Conservation (phyloP, 1,140 invertebrate genomes). For the Zaprionus taronus region DNA sequence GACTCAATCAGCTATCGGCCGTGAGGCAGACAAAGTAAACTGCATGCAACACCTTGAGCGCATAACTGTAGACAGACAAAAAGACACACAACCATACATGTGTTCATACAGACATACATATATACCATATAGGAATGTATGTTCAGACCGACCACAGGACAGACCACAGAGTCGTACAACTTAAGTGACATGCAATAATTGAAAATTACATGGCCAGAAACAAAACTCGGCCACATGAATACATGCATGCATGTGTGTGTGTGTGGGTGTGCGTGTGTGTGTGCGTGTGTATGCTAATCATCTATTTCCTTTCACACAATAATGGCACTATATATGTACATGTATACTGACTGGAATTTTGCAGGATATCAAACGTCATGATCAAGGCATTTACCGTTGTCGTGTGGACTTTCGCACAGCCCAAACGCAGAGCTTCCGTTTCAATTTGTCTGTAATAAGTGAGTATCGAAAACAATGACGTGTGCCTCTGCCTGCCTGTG, state of each 20-base stretch:
- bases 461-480: constrained; percentile 84
- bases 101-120: neutral
- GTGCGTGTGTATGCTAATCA: constrained; percentile 61
- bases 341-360: constrained; percentile 44
- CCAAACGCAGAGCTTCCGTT: constrained; percentile 93
- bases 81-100: neutral
- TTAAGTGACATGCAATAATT: constrained; percentile 74
- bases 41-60: neutral
- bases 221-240: constrained; percentile 5
- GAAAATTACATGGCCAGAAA: constrained; percentile 61
- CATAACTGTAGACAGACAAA: constrained; percentile 10
- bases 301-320: constrained; percentile 63
- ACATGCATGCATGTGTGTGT: constrained; percentile 7
- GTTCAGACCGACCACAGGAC: constrained; percentile 26
- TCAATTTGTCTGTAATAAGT: constrained; percentile 95
- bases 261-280: constrained; percentile 8
- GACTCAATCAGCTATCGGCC: neutral
- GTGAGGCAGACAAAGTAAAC: constrained; percentile 1
- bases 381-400: constrained; percentile 94
- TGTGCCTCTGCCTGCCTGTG: neutral
- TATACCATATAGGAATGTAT: neutral
- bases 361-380: constrained; percentile 91
- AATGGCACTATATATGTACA: constrained; percentile 23
- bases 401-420: constrained; percentile 94
- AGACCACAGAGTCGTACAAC: constrained; percentile 33